Evolutionary conservation across 2,888 invertebrate genomes (phyloP).

Genomic region (Cabera pusaria): DNA sequence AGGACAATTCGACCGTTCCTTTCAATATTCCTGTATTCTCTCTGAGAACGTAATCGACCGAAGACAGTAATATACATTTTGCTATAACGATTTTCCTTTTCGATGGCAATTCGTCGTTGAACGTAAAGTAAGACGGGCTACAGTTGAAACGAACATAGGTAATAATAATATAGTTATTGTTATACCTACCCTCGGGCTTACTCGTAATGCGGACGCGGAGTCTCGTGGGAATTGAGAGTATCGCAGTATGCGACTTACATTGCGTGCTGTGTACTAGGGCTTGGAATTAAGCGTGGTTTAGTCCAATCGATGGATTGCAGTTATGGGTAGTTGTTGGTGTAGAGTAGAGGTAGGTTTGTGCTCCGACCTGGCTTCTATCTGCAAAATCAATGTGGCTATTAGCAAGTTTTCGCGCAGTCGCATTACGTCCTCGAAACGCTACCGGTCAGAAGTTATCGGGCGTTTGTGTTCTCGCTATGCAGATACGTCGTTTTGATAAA

Average conservation of each 20-base stretch:
- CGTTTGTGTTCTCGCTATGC: conserved; percentile 42
- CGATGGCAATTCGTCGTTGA: conserved; percentile 68
- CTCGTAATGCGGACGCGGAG: conserved; percentile 37
- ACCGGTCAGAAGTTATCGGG: conserved; percentile 65
- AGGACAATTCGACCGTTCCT: conserved; percentile 59
- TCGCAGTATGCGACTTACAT: conserved; percentile 44
- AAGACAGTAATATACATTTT: conserved; percentile 61
- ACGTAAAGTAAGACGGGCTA: conserved; percentile 67
- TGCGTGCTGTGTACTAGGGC: conserved; percentile 43
- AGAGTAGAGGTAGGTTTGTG: conserved; percentile 70
- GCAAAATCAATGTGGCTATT: conserved; percentile 83
- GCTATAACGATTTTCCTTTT: conserved; percentile 67
- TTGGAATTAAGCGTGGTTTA: conserved; percentile 30
- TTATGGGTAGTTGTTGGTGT: conserved; percentile 65
- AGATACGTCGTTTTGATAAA: conserved; percentile 34
- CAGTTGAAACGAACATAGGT: conserved; percentile 66
- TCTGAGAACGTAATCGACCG: conserved; percentile 61
- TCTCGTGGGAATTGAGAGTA: conserved; percentile 34
- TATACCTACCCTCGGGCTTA: conserved; percentile 64
- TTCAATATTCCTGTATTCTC: conserved; percentile 58
- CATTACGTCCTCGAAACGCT: conserved; percentile 65
- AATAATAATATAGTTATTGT: conserved; percentile 74
- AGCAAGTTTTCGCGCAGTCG: conserved; percentile 83
- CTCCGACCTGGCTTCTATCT: conserved; percentile 81
- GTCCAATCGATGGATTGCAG: conserved; percentile 44